Evolutionary conservation across 2,797 vertebrate genomes (phyloP), one percentile per base, ranked within the genome.

Genomic region (Danio jaintianensis): DNA sequence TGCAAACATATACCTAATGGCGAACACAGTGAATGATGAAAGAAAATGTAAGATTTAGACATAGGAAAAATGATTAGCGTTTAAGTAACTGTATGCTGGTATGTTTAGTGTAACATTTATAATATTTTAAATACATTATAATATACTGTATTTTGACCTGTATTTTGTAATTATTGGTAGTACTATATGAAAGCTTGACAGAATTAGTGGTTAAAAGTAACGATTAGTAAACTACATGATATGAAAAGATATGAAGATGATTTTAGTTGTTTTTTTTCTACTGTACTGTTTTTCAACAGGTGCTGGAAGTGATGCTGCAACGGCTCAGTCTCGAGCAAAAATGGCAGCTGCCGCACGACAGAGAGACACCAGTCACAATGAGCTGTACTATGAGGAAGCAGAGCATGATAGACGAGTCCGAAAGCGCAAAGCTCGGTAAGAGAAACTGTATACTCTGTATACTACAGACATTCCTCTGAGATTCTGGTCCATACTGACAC

Each of bases 331-430:
- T 74, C 94, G 96, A 67, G 92, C 96, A 43, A 95, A 96, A 94
- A 96, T 96, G 0, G 92, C 97, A 0, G 95, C 96, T 0, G 95
- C 96, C 0, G 92, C 94, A 6, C 94, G 96, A n/a, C 94, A 95
- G 85, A 94, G 96, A 88, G 97, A 98, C 90, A 94, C 93, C 3
- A 95, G 96, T 29, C 97, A 98, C 92, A 99, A 95, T 0, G 97
- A 99, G 89, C 87, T 99, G 73, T 99, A 99, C 90, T 98, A 98
- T 0, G 98, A 99, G 80, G 98, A 99, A 91, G 96, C 96, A 0
- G 98, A 99, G 79, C 96, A 97, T 0, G 97, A 99, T 38, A 94
- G 97, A 63, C 92, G 96, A 36, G 95, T 99, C 3, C 95, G 92
- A 56, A 99, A 98, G 85, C 95, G 98, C 16, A 94, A 91, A 63